Base-by-base conservation (phyloP, 1,140 invertebrate species). In the Probaryconus sp. region DNA sequence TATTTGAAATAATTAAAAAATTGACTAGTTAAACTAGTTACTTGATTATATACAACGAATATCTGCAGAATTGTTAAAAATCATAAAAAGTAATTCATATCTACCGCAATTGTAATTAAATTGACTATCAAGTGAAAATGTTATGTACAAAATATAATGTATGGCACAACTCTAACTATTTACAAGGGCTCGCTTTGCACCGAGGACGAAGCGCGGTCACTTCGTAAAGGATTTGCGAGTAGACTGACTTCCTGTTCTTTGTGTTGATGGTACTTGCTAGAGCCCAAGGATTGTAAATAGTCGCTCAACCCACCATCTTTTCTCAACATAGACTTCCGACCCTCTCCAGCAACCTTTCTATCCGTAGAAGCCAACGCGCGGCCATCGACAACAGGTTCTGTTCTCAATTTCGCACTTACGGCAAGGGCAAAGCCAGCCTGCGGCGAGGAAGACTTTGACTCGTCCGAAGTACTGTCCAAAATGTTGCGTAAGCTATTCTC, bases 251-350 rank as follows among this genome's bases (percentile, higher is more conserved):
- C 70, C 5, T 20, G 61, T 16, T 77, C 55, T 50, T 17, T 13
- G 16, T 31, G 7, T 40, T 45, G 75, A 0, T 50, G 65, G 14
- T 63, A 38, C 50, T 76, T 78, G 5, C 77, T 58, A 0, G 75
- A 76, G 9, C 75, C 76, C n/a, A 84, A 55, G 10, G 80, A 83
- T 13, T 79, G 63, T 18, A 86, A 64, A 48, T 87, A 87, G 47
- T 85, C 82, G 14, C 73, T 77, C 13, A 86, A 40, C 16, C 83
- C 84, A 9, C 65, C 76, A 1, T 73, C 75, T 11, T 11, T 45
- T n/a, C 45, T 73, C 11, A 26, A 13, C 2, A n/a, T 33, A 5
- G 43, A 18, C 21, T 60, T 48, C 3, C 28, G 28, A 6, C 6
- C n/a, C 18, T 35, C 50, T 7, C 51, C 28, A 30, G 28, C 2